Percentiles rank a stretch among this genome's conserved stretches.
These are phyloP conservation scores for Sinohyriopsis cumingii DNA, from an alignment of 2,888 invertebrate species.

Conservation along the genomic window DNA sequence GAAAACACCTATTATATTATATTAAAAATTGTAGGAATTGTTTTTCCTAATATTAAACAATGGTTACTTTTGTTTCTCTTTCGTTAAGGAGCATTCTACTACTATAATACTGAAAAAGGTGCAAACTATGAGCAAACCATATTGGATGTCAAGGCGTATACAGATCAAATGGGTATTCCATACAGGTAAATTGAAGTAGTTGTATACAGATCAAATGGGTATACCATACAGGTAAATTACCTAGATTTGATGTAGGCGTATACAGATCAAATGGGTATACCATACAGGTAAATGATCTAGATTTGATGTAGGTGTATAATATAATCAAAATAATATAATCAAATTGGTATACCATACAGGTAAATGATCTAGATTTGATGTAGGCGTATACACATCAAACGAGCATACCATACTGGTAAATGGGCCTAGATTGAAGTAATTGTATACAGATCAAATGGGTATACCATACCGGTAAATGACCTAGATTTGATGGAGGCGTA, in stretches of 20 bases:
- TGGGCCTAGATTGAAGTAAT: not conserved
- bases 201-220: not conserved
- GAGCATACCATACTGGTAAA: not conserved
- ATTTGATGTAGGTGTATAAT: not conserved
- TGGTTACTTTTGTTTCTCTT: too few relatives aligned
- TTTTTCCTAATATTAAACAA: too few relatives aligned
- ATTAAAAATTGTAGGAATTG: too few relatives aligned
- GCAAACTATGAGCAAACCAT: conserved; percentile 58
- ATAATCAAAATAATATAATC: too few relatives aligned
- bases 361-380: not conserved
- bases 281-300: conserved; percentile 48
- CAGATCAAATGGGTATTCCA: conserved; percentile 41
- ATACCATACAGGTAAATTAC: not conserved
- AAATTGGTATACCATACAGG: not conserved
- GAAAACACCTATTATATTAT: too few relatives aligned
- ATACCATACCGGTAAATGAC: conserved; percentile 56
- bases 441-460: conserved; percentile 16
- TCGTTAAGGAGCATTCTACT: conserved; percentile 62
- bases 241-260: conserved; percentile 42
- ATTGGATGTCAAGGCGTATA: conserved; percentile 47
- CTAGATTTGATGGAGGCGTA: not conserved
- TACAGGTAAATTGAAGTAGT: conserved; percentile 45
- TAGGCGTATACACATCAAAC: not conserved
- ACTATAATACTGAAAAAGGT: conserved; percentile 54
- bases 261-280: conserved; percentile 23